A percentile compares a stretch with the other conserved stretches of the same genome.
Evolutionary conservation across 2,888 invertebrate species (phyloP).

Genomic region (Drosophila prolongata): DNA sequence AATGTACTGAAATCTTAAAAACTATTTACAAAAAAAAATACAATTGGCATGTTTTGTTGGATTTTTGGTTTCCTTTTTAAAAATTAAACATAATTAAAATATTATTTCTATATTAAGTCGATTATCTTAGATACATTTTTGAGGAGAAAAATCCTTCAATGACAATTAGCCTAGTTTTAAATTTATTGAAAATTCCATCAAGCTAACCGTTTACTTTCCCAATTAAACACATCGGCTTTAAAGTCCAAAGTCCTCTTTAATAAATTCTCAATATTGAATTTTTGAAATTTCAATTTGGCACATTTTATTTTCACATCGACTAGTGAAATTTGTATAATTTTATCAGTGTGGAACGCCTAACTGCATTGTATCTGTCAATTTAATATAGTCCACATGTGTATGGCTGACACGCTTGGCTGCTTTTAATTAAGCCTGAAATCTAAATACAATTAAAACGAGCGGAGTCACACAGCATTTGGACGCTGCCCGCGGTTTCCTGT

Average conservation of each 20-base stretch:
- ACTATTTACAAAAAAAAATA: too few relatives aligned
- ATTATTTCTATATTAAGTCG: too few relatives aligned
- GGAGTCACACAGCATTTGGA: slow-evolving; percentile 1
- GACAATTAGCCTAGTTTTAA: too few relatives aligned
- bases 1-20: too few relatives aligned
- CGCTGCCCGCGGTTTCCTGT: slow-evolving; percentile 47
- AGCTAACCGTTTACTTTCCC: too few relatives aligned
- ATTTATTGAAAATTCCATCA: too few relatives aligned
- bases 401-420: slow-evolving; percentile 20
- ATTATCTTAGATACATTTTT: too few relatives aligned
- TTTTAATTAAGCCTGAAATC: slow-evolving; percentile 66
- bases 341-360: neutral
- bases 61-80: too few relatives aligned
- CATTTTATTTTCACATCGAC: neutral
- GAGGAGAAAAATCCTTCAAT: too few relatives aligned
- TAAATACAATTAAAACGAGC: slow-evolving; percentile 69
- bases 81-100: too few relatives aligned
- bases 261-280: neutral
- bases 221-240: too few relatives aligned
- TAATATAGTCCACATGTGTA: neutral
- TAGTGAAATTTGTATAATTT: neutral
- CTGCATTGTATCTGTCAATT: neutral
- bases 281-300: neutral
- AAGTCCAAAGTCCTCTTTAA: neutral
- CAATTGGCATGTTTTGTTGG: too few relatives aligned